Base-by-base conservation (phyloP, 2,888 invertebrate genomes). In the Trileptium ribeirensis region DNA sequence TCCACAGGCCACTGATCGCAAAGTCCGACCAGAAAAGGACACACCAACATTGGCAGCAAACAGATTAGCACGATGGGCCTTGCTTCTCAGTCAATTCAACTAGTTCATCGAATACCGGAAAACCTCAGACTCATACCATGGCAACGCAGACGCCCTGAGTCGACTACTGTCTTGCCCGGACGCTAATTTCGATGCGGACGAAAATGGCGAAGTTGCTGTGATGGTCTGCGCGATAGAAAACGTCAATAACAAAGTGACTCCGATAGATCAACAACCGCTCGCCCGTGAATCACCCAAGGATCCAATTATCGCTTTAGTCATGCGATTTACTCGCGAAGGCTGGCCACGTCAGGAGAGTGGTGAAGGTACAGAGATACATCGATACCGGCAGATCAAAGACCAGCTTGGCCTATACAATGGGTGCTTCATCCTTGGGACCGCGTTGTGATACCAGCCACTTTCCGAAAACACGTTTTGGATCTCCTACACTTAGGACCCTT, bases 141-240 rank as follows among this genome's bases (percentile, higher is more conserved):
- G 37, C 24, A 83, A 83, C 51, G 84, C 83, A 29, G 83, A 84
- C 74, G 81, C 79, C 3, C 80, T 84, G 19, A 84, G 84, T 82
- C 83, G 82, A 19, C 39, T 85, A 3, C 78, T 70, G 77, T 40
- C 70, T 1, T 34, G 64, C 24, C 24, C 15, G 0, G 67, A 83
- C 40, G 36, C 34, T 82, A 8, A 75, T 24, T 83, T 74, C 31
- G 82, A 81, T 38, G 37, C 24, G 74, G 79, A 79, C n/a, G 79
- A 83, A 51, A 36, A 24, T 15, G 81, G 84, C n/a, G 70, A 70
- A 70, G 70, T 15, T 36, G 70, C 36, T 36, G 70, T 15, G n/a
- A 70, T 70, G 70, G 70, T 70, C 8, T 70, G 70, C n/a, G 70
- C 33, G n/a, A 70, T 70, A 8, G n/a, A 70, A 8, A 19, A 8